Evolutionary conservation across 2,888 invertebrate genomes (phyloP).

Genomic region (Vannuccia rotundouncinata): DNA sequence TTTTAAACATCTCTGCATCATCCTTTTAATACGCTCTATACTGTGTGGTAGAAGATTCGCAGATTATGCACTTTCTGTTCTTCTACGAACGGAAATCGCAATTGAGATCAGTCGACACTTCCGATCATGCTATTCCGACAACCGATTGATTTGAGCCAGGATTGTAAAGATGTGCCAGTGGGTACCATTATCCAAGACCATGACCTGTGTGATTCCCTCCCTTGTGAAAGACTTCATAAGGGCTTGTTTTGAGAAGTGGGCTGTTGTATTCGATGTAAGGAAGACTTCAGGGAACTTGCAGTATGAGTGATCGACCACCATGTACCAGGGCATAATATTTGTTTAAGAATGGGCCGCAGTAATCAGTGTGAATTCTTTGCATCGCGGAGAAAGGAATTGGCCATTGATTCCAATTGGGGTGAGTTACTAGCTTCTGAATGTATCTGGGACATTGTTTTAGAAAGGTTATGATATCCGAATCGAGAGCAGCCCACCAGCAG

Average conservation of each 20-base stretch:
- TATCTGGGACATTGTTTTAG: background rate
- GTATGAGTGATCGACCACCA: background rate
- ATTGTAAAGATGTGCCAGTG: background rate
- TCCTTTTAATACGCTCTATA: too few relatives aligned
- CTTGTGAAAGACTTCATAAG: background rate
- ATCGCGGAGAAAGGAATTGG: conserved; percentile 1
- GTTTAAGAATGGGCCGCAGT: background rate
- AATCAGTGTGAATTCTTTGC: background rate
- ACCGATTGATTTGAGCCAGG: conserved; percentile 16
- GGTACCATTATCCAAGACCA: background rate
- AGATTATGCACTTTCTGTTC: too few relatives aligned
- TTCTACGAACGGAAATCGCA: too few relatives aligned
- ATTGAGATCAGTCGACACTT: too few relatives aligned
- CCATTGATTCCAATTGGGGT: conserved; percentile 18
- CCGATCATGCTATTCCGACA: too few relatives aligned
- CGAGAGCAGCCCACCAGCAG: background rate
- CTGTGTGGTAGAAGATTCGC: too few relatives aligned
- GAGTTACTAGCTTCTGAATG: background rate
- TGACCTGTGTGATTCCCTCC: conserved; percentile 16
- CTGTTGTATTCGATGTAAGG: background rate
- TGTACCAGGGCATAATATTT: background rate
- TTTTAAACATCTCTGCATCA: too few relatives aligned
- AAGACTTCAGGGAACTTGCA: background rate
- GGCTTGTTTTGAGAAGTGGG: background rate
- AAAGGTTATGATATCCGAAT: background rate